A percentile compares a stretch with the other conserved stretches of the same genome.
phyloP scores from a whole-genome alignment of 2,797 vertebrate genomes.

The Etheostoma nigrum region DNA sequence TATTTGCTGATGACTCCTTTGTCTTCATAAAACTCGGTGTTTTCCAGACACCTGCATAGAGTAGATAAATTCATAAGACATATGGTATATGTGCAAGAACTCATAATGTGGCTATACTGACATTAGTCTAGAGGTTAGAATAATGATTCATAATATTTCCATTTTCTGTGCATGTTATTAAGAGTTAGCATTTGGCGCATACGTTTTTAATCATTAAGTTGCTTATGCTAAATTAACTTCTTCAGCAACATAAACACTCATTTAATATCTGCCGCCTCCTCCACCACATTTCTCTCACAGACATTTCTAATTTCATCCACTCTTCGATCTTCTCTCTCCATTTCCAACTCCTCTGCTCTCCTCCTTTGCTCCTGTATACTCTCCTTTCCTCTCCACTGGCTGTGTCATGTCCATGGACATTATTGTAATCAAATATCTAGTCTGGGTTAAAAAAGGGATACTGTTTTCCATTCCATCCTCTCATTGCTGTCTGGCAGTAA shows the following conservation, averaged over 20 bases:
- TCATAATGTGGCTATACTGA: slow-evolving; percentile 6
- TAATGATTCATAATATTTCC: slow-evolving; percentile 28
- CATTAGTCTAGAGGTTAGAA: slow-evolving; percentile 21
- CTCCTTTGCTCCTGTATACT: neutral
- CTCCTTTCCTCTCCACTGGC: slow-evolving; percentile 1
- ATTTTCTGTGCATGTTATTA: slow-evolving; percentile 24
- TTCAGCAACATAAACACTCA: slow-evolving; percentile 38
- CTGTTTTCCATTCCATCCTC: slow-evolving; percentile 63
- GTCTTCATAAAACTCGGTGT: slow-evolving; percentile 14
- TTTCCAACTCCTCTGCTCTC: neutral
- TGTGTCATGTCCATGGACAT: slow-evolving; percentile 43
- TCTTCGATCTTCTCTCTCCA: neutral
- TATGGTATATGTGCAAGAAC: slow-evolving; percentile 1
- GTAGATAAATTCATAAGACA: neutral
- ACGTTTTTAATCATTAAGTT: slow-evolving; percentile 36
- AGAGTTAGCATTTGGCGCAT: slow-evolving; percentile 14
- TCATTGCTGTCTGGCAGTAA: slow-evolving; percentile 71
- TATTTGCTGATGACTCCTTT: slow-evolving; percentile 5
- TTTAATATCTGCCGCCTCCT: slow-evolving; percentile 43
- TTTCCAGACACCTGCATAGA: neutral
- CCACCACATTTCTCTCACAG: neutral
- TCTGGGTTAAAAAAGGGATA: slow-evolving; percentile 53
- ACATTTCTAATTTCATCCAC: slow-evolving; percentile 36
- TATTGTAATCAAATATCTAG: slow-evolving; percentile 47
- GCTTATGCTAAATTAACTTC: slow-evolving; percentile 49